phyloP scores from a whole-genome alignment of 30 jellyfish, hydroid and myxozoan genomes.

The Chironex yamaguchii region DNA sequence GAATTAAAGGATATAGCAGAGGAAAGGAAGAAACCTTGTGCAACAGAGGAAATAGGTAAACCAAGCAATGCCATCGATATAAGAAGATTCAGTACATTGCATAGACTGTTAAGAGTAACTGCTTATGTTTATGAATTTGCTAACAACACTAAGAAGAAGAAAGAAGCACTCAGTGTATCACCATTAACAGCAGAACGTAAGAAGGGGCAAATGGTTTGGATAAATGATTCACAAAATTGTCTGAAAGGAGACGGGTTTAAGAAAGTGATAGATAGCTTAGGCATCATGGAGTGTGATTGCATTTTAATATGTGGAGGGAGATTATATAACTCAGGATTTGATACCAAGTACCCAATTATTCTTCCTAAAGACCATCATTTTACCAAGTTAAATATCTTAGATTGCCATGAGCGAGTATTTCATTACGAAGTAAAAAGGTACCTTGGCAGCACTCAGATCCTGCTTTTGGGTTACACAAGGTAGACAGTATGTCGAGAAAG shows the following conservation, averaged over 20 bases:
- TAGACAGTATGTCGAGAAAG: slow-evolving; percentile 53
- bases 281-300: too few relatives aligned
- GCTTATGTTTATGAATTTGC: not conserved
- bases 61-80: slow-evolving; percentile 12
- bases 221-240: too few relatives aligned
- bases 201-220: too few relatives aligned
- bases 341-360: slow-evolving; percentile 27
- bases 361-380: slow-evolving; percentile 27
- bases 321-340: too few relatives aligned
- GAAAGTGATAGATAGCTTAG: too few relatives aligned
- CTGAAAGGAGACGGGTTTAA: too few relatives aligned
- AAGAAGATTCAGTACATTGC: not conserved
- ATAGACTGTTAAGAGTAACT: slow-evolving; percentile 6
- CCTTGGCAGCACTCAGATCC: slow-evolving; percentile 44
- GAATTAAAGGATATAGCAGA: not conserved
- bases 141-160: not conserved
- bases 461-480: slow-evolving; percentile 45
- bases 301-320: too few relatives aligned
- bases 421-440: slow-evolving; percentile 22
- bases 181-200: too few relatives aligned
- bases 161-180: too few relatives aligned
- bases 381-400: not conserved
- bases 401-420: not conserved
- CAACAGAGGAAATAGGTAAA: not conserved
- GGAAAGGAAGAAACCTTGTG: slow-evolving; percentile 25